A percentile compares a stretch with the other conserved stretches of the same genome.
Conservation (phyloP, 2,797 vertebrate species). For the Tragopan temminckii region DNA sequence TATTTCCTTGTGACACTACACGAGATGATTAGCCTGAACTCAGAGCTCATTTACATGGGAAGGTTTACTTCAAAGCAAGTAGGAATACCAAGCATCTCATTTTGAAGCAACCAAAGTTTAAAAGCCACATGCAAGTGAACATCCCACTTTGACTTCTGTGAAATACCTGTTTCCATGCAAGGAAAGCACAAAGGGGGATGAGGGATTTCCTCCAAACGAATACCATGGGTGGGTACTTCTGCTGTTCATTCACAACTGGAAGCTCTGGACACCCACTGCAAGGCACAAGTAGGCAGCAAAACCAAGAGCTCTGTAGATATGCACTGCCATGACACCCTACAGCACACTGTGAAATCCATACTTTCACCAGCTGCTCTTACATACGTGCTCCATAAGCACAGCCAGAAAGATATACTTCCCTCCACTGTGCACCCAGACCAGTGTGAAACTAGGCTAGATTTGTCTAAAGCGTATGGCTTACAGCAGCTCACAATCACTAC, state of each 20-base stretch:
- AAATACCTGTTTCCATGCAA: neutral
- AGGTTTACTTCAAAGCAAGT: constrained; percentile 46
- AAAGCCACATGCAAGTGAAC: constrained; percentile 44
- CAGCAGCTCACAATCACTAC: neutral
- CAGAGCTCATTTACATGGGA: neutral
- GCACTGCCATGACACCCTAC: neutral
- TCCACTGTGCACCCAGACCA: neutral
- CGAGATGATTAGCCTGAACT: constrained; percentile 1
- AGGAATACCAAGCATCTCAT: constrained; percentile 14
- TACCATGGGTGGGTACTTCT: neutral
- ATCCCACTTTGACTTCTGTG: neutral
- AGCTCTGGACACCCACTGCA: neutral
- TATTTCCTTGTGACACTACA: neutral
- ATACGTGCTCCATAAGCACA: rapidly evolving
- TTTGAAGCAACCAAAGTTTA: constrained; percentile 30
- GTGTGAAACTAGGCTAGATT: neutral
- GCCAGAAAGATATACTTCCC: neutral
- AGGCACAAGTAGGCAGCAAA: neutral
- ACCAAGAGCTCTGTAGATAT: neutral
- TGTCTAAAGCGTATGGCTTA: neutral
- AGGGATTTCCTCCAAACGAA: neutral
- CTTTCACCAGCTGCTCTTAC: neutral
- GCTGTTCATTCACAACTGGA: neutral
- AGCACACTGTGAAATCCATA: neutral
- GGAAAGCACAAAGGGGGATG: neutral